phyloP scores from a whole-genome alignment of 2,113 vertebrate genomes.

The Kryptolebias marmoratus region DNA sequence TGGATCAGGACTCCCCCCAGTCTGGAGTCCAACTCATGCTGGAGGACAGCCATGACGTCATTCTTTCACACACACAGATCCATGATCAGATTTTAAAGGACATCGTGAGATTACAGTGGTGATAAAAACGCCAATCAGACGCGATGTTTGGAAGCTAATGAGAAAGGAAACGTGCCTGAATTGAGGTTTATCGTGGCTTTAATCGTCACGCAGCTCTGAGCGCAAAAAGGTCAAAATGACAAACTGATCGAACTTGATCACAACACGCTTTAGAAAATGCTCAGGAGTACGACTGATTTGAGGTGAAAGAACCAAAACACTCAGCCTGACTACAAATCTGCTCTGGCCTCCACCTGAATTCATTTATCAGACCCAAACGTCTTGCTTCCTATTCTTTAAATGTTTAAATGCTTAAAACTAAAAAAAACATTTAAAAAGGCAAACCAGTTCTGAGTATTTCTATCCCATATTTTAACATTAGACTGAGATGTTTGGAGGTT shows the following conservation, averaged over 20 bases:
- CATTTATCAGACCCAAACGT: not conserved
- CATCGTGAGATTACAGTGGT: constrained; percentile 15
- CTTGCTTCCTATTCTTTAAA: not conserved
- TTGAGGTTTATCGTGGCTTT: constrained; percentile 21
- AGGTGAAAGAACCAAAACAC: not conserved
- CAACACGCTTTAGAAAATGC: not conserved
- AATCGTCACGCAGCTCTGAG: constrained; percentile 8
- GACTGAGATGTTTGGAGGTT: too few relatives aligned
- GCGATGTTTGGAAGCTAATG: constrained; percentile 14
- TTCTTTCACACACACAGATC: not conserved
- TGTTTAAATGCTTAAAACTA: not conserved
- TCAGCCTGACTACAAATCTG: not conserved
- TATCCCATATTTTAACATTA: too few relatives aligned
- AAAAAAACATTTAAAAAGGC: too few relatives aligned
- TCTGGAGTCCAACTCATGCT: constrained; percentile 20
- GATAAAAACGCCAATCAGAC: constrained; percentile 9
- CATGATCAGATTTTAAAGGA: constrained; percentile 1
- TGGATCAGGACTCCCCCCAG: constrained; percentile 62
- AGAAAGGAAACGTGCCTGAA: constrained; percentile 4
- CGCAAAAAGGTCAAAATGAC: constrained; percentile 38
- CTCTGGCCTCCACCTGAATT: not conserved
- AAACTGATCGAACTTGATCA: constrained; percentile 17
- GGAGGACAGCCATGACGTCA: constrained; percentile 52
- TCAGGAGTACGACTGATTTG: constrained; percentile 1
- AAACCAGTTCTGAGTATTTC: too few relatives aligned